Evolutionary conservation across 1,140 invertebrate genomes (phyloP), one percentile per base, ranked within the genome.

Genomic region (Cydia amplana): DNA sequence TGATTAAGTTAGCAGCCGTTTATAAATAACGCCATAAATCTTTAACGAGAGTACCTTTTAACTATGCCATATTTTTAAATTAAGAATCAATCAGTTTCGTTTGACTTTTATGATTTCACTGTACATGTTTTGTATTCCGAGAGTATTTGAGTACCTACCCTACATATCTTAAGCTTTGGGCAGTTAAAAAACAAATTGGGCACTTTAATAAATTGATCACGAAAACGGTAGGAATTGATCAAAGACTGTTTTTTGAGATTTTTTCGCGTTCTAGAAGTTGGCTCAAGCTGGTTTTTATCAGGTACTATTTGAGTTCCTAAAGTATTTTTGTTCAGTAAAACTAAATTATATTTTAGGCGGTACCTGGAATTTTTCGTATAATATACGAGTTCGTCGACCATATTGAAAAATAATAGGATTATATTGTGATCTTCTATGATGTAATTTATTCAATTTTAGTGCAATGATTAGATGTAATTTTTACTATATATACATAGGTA

Each of bases 401-500:
- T 79, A 81, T 23, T 82, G 78, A 83, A 82, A 83, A 79, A 72
- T 79, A 81, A 79, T 85, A 84, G 80, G 51, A 85, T 77, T 83
- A 76, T 83, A 86, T 70, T 76, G 87, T 88, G 87, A 89, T 88
- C 84, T 88, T 87, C 85, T 85, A 83, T 87, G 79, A 79, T 87
- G 84, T 91, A 90, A 90, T 88, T 90, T 88, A 90, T 91, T 91
- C 85, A 90, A 90, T 85, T 89, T 91, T 93, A 91, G 91, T 93
- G 91, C 91, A 93, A 93, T 93, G 89, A 90, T 87, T 93, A 93
- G 91, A 85, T 88, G 76, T 93, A 91, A 92, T 86, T 88, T 82
- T 83, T 81, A 80, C 81, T 88, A 87, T 80, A 76, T 87, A 85
- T 80, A 76, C 86, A 85, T 84, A 60, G 55, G 55, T 23, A 83